phyloP scores from a whole-genome alignment of 2,113 vertebrate genomes.

The Caracal caracal region DNA sequence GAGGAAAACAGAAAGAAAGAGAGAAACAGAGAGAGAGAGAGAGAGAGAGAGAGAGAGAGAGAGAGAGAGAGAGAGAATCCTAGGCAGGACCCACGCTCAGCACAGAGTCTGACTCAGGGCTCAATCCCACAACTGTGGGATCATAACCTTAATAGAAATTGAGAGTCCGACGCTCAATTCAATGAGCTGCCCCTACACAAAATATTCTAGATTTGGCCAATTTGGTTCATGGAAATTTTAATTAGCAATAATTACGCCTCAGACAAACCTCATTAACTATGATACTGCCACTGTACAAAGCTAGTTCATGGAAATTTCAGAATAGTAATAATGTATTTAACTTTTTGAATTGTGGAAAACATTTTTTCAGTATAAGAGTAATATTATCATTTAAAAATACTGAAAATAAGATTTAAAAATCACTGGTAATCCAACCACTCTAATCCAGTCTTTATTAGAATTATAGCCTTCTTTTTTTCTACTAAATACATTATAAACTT shows the following conservation, averaged over 20 bases:
- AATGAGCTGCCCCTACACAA: neutral
- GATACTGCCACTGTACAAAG: neutral
- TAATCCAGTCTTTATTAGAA: neutral
- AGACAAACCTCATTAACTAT: neutral
- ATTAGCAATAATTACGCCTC: neutral
- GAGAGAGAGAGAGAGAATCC: too few relatives aligned
- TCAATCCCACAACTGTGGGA: too few relatives aligned
- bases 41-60: too few relatives aligned
- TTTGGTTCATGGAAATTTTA: neutral
- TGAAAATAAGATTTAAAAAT: constrained; percentile 1
- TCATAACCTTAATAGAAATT: too few relatives aligned
- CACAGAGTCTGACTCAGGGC: too few relatives aligned
- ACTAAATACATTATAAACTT: neutral
- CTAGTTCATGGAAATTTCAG: neutral
- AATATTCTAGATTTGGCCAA: neutral
- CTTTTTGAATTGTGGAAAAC: neutral
- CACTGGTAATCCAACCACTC: neutral
- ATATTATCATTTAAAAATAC: neutral
- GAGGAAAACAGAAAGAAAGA: too few relatives aligned
- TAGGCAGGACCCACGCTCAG: too few relatives aligned
- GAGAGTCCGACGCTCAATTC: too few relatives aligned
- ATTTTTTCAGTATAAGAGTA: neutral
- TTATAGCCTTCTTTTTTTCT: neutral
- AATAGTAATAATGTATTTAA: neutral
- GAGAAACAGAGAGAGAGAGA: too few relatives aligned